These are phyloP conservation scores for Prosapia bicincta DNA, from an alignment of 2,888 invertebrate genomes.

Conservation along the genomic window DNA sequence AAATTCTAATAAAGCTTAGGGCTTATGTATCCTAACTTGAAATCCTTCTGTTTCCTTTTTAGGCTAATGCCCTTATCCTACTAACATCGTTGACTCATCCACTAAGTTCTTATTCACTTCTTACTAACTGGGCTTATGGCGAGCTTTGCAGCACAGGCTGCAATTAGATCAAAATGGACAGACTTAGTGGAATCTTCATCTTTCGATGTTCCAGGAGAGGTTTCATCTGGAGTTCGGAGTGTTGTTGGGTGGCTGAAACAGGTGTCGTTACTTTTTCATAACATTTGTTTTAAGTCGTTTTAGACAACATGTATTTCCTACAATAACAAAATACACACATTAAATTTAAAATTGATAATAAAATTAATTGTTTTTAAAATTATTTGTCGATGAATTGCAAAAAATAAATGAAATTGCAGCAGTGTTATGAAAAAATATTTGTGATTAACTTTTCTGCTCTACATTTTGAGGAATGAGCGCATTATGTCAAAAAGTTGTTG, in stretches of 20 bases:
- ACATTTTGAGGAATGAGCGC: too few species aligned
- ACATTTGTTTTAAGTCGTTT: too few species aligned
- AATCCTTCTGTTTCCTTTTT: not conserved
- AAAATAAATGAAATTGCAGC: too few species aligned
- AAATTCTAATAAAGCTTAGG: not conserved
- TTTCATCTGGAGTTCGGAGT: slow-evolving; percentile 68
- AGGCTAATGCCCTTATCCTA: not conserved
- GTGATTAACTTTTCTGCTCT: too few species aligned
- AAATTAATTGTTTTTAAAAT: too few species aligned
- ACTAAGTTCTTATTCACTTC: not conserved
- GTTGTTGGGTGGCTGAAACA: slow-evolving; percentile 82
- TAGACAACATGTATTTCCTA: too few species aligned
- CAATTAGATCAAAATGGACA: slow-evolving; percentile 68
- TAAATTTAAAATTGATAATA: too few species aligned
- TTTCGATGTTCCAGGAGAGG: slow-evolving; percentile 62
- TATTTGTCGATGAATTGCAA: too few species aligned
- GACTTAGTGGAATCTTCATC: slow-evolving; percentile 62
- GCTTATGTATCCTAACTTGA: not conserved
- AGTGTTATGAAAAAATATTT: too few species aligned
- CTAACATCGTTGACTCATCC: not conserved
- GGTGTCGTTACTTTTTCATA: slow-evolving; percentile 46
- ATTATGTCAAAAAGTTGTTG: too few species aligned
- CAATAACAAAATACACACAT: too few species aligned
- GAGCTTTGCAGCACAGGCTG: slow-evolving; percentile 66
- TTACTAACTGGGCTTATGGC: slow-evolving; percentile 51